Evolutionary conservation across 2,113 vertebrate species (phyloP).

Genomic region (Apteryx owenii): DNA sequence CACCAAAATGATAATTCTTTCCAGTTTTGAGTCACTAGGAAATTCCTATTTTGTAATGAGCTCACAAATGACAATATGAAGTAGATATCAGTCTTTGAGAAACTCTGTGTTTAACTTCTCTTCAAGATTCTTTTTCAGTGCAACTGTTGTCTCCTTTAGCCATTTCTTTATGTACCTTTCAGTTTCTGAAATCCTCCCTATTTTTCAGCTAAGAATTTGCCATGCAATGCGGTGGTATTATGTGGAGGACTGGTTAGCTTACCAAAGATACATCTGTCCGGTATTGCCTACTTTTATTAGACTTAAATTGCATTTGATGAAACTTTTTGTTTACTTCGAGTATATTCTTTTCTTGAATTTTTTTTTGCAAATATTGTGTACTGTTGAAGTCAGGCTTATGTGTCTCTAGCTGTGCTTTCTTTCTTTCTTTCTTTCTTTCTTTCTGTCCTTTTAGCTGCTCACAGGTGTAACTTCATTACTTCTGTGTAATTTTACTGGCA

Average conservation of each 20-base stretch:
- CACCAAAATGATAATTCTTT: not conserved
- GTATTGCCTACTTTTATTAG: not conserved
- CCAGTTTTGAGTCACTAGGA: not conserved
- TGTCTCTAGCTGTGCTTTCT: not conserved
- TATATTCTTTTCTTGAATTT: not conserved
- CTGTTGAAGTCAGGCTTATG: not conserved
- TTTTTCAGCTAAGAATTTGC: not conserved
- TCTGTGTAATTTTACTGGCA: not conserved
- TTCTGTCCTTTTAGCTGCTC: not conserved
- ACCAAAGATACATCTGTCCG: not conserved
- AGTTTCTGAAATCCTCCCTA: not conserved
- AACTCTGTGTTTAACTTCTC: not conserved
- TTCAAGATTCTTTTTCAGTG: not conserved
- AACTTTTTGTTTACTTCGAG: not conserved
- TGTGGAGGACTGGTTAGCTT: not conserved
- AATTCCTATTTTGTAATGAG: not conserved
- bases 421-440: not conserved
- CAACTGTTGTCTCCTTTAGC: not conserved
- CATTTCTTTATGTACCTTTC: not conserved
- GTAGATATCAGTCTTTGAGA: not conserved
- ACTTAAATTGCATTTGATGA: not conserved
- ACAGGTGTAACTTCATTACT: not conserved
- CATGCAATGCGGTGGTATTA: accelerated
- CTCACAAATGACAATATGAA: not conserved
- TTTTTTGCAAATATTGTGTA: not conserved